These are phyloP conservation scores for Drosophila bipectinata DNA, from an alignment of 1,140 invertebrate genomes.

Conservation along the genomic window DNA sequence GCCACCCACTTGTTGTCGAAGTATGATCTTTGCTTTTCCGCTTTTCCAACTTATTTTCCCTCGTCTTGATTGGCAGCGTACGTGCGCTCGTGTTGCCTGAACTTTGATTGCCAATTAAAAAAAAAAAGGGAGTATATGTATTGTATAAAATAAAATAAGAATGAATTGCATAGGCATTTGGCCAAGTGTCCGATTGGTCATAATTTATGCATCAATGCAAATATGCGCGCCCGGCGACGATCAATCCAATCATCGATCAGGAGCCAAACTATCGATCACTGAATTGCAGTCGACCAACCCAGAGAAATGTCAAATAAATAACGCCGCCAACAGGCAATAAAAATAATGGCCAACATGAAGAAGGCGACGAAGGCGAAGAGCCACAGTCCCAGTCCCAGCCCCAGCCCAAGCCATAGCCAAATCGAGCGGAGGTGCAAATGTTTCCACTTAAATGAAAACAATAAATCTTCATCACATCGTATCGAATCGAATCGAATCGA, in stretches of 20 bases:
- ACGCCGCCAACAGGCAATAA: constrained; percentile 65
- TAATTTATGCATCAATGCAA: constrained; percentile 72
- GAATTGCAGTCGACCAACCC: constrained; percentile 41
- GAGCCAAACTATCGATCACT: constrained; percentile 65
- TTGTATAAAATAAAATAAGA: constrained; percentile 4
- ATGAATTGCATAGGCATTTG: constrained; percentile 45
- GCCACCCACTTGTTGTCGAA: background rate
- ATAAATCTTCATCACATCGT: constrained; percentile 73
- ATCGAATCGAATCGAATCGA: constrained; percentile 44
- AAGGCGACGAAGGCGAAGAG: background rate
- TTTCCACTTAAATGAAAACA: constrained; percentile 75
- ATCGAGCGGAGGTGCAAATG: constrained; percentile 69
- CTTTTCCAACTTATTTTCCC: constrained; percentile 15
- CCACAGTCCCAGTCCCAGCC: constrained; percentile 1
- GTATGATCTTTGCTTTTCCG: constrained; percentile 19
- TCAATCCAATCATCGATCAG: constrained; percentile 41
- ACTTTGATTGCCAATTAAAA: constrained; percentile 46
- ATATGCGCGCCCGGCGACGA: constrained; percentile 46
- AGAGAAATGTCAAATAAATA: constrained; percentile 80
- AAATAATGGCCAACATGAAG: constrained; percentile 20
- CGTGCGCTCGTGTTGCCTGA: constrained; percentile 46
- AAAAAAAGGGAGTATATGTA: background rate
- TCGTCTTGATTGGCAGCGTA: constrained; percentile 61
- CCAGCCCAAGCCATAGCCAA: constrained; percentile 12
- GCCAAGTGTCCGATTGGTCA: constrained; percentile 56